Evolutionary conservation across 1,140 invertebrate species (phyloP), one percentile per base, ranked within the genome.

Genomic region (Drosophila takahashii): DNA sequence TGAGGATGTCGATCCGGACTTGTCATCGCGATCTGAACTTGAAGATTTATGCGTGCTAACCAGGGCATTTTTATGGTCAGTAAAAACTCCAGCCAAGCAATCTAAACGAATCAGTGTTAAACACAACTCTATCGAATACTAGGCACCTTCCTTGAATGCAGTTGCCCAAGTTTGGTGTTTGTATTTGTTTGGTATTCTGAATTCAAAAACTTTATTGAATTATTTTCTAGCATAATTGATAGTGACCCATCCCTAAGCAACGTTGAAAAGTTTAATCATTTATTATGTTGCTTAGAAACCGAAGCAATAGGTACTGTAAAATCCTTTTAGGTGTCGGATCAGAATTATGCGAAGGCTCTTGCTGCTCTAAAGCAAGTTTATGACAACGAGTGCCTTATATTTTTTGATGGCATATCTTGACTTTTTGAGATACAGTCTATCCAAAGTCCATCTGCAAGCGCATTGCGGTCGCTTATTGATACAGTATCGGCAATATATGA

Each of bases 371-470:
- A 41, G 7, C 52, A 16, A 26, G n/a, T 41, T 41, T 54, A 54
- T 41, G 36, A 29, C 13, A 27, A 54, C 13, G 5, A n/a, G 36
- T 54, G 36, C 16, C 22, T 16, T 0, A 41, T 41, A 9, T 54
- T 53, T 52, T 11, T 51, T 18, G 48, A 51, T 26, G 22, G 45
- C 45, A 27, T 48, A 27, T 27, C 6, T 48, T 11, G 22, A n/a
- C 22, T 48, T 6, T 48, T 48, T 48, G 22, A 15, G 22, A 18
- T 48, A 48, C 45, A 4, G 13, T 22, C 45, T 22, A 48, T 48
- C 11, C 45, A 27, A 27, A 27, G 18, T 13, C 22, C 45, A 27
- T 15, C 45, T 22, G 45, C 22, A 48, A 48, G 45, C 13, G 45
- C 45, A 13, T 47, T 27, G 26, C 11, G 18, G 22, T 47, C 45